Conservation (phyloP, 92 coral and sea anemone species). For the Porites rus region DNA sequence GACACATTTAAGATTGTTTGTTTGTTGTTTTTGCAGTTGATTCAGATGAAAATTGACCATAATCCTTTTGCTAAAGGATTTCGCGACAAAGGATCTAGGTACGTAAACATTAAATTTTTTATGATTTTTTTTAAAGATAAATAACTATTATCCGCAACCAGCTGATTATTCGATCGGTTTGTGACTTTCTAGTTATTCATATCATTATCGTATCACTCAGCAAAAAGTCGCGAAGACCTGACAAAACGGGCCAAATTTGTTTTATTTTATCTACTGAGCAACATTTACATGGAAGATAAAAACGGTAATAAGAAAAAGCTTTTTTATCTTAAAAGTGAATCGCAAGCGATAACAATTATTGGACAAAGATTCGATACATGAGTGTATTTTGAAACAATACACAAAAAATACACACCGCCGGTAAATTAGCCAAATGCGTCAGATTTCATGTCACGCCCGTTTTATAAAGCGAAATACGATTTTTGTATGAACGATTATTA, state of each 20-base stretch:
- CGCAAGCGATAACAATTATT: not conserved
- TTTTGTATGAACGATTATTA: too few species aligned
- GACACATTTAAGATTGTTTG: not conserved
- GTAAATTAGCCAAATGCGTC: too few species aligned
- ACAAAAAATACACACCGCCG: too few species aligned
- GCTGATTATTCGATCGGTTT: not conserved
- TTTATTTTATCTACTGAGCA: constrained; percentile 7
- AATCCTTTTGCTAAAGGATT: constrained; percentile 95
- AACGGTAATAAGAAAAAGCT: not conserved
- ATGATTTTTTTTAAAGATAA: constrained; percentile 1
- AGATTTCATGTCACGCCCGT: too few species aligned
- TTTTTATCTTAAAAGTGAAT: not conserved
- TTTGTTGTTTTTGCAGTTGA: constrained; percentile 63
- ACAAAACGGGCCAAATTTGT: constrained; percentile 4
- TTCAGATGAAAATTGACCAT: constrained; percentile 92
- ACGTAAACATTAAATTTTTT: constrained; percentile 51
- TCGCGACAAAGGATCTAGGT: constrained; percentile 89
- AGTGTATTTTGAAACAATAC: constrained; percentile 24
- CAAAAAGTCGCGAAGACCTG: not conserved
- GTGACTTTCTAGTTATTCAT: not conserved
- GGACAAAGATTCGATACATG: not conserved
- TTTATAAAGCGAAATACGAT: too few species aligned
- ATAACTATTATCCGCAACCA: not conserved
- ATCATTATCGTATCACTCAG: not conserved
- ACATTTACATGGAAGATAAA: not conserved